Conservation (phyloP, 1,140 invertebrate genomes). For the Agrilus planipennis region DNA sequence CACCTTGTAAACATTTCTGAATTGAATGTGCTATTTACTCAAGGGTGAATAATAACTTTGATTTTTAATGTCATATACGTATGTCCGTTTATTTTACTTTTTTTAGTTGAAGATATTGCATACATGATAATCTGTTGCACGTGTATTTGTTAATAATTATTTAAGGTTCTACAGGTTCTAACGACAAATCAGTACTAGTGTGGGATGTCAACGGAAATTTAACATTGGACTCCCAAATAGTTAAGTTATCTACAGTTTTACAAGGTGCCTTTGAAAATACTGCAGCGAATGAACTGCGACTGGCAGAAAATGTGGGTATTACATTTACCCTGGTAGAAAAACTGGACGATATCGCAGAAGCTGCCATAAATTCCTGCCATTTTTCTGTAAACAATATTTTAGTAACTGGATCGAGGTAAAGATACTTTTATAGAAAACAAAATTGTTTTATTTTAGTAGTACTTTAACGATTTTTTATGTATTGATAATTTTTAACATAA, state of each 20-base stretch:
- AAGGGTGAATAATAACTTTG: no score
- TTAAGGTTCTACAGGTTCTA: conserved; percentile 46
- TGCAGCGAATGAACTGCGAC: conserved; percentile 32
- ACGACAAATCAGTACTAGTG: conserved; percentile 55
- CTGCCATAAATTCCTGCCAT: conserved; percentile 45
- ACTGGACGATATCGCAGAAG: conserved; percentile 38
- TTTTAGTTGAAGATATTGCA: no score
- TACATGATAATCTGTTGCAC: no score
- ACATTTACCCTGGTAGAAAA: conserved; percentile 38
- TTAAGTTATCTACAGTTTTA: conserved; percentile 19
- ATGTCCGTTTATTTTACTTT: no score
- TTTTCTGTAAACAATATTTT: conserved; percentile 39
- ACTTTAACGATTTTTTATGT: no score
- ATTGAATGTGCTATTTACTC: no score
- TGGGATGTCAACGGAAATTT: conserved; percentile 47
- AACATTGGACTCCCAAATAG: conserved; percentile 37
- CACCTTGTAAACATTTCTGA: no score
- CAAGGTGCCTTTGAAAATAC: conserved; percentile 9
- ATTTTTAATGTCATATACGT: no score
- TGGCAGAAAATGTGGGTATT: conserved; percentile 34
- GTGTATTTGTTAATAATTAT: conserved; percentile 13
- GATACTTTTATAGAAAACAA: not conserved
- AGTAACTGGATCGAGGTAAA: conserved; percentile 45
- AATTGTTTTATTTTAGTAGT: not conserved
- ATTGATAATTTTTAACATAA: no score